Percentiles rank a stretch among this genome's conserved stretches.
These are phyloP conservation scores for Callosobruchus maculatus DNA, from an alignment of 2,888 invertebrate genomes.

Conservation along the genomic window DNA sequence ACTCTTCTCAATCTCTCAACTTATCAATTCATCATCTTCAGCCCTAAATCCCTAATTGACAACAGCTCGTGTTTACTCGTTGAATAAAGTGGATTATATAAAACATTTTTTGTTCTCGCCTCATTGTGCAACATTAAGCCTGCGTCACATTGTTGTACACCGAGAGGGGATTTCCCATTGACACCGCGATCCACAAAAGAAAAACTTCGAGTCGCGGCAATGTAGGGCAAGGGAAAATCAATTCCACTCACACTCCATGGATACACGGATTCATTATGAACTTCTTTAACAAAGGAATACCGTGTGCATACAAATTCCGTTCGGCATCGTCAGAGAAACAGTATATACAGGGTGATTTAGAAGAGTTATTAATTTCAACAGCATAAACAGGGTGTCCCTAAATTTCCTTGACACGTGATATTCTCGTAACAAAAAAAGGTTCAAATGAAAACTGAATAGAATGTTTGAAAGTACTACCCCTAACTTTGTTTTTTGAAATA, in stretches of 20 bases:
- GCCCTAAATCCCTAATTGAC: background rate
- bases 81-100: background rate
- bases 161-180: background rate
- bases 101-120: background rate
- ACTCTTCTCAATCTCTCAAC: too few relatives aligned
- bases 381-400: too few relatives aligned
- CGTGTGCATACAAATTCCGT: background rate
- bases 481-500: too few relatives aligned
- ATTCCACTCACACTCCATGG: background rate
- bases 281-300: background rate
- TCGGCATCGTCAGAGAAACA: too few relatives aligned
- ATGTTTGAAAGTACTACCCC: too few relatives aligned
- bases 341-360: too few relatives aligned
- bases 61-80: background rate
- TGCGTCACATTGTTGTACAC: background rate
- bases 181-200: background rate
- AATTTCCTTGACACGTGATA: too few relatives aligned
- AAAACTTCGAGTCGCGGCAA: background rate
- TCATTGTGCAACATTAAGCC: background rate
- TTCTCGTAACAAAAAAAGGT: too few relatives aligned
- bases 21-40: background rate
- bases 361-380: too few relatives aligned
- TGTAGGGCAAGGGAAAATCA: background rate
- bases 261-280: background rate
- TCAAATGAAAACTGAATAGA: too few relatives aligned